Evolutionary conservation across 2,888 invertebrate species (phyloP), one percentile per base, ranked within the genome.

Genomic region (Anaspis maculata): DNA sequence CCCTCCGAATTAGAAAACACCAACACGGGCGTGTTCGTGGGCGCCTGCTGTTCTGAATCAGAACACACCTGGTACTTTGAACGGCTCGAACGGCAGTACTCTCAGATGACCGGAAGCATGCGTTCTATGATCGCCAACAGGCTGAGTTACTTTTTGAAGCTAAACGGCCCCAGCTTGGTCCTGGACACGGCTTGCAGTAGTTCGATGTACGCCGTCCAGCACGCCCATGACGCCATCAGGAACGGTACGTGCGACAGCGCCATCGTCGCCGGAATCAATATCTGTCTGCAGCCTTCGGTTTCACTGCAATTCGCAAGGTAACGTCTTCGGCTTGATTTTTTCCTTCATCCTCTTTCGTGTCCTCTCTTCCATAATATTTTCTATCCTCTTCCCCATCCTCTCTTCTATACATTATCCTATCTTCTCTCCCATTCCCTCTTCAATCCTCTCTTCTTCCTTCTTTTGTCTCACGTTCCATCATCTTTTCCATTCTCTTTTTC

Each of bases 181-280:
- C 72, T 90, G 6, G 95, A 96, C 65, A 90, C 92, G 0, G 95
- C 95, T 0, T 96, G 95, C 61, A 91, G 91, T n/a, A 94, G 94
- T 33, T 87, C 91, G 5, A 71, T 91, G 45, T 79, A 85, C 49
- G 94, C 92, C 0, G 46, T 95, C 33, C 89, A 94, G 51, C 80
- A 83, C 43, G 88, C 85, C 9, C 85, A 81, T 59, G 72, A 74
- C 28, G 75, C 84, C 0, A 77, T 92, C 27, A 70, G 83, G 19
- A 76, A 76, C 45, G 91, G 89, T 0, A 76, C 80, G 41, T 90
- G 91, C 54, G 92, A 96, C 40, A 73, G 81, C 0, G 95, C 94
- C 0, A 77, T 96, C 32, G 89, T 96, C 3, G 91, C 85, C 3
- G 94, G 91, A 0, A 74, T 82, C 11, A 90, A 88, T 59, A 65